Evolutionary conservation across 2,797 vertebrate species (phyloP), one percentile per base, ranked within the genome.

Genomic region (Myoxocephalus aenaeus): DNA sequence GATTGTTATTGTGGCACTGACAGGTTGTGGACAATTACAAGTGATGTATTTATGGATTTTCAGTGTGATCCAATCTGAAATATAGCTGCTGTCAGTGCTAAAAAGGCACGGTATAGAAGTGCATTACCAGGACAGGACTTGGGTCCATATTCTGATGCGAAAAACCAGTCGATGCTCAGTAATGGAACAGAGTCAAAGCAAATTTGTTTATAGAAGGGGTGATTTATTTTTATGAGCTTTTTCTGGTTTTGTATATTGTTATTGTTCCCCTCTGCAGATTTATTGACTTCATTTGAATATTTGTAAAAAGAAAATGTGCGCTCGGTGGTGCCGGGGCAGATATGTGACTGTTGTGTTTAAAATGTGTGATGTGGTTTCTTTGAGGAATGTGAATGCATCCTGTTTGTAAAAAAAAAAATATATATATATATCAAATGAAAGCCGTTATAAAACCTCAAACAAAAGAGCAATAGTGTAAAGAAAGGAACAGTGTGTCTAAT

Each of bases 31-130:
- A 89, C 87, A 86, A 92, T 93, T 89, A 90, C 73, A 89, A 90
- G 81, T 89, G 89, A 94, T 89, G 79, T 87, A 80, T 92, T 92
- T 90, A 90, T 89, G 89, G 86, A 87, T 89, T 89, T 92, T 84
- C 65, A 29, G 53, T 82, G 73, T 42, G 86, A 89, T 83, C 76
- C 46, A 12, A 62, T 87, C 38, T 90, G 86, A 91, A 86, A 81
- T 86, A 89, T 86, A 75, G 75, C 89, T 59, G 74, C 85, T 75
- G 83, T 85, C 86, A 63, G 62, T 51, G 74, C 65, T 80, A 71
- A 81, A 87, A 88, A 81, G 25, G 64, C 62, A 67, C 73, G 32
- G 1, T 66, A 79, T 70, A 78, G 83, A 77, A 54, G 17, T 70
- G 74, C 64, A 48, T 84, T 71, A 78, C 68, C 73, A 80, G 58